Evolutionary conservation across 2,113 vertebrate species (phyloP).

Genomic region (Brachypteracias leptosomus): DNA sequence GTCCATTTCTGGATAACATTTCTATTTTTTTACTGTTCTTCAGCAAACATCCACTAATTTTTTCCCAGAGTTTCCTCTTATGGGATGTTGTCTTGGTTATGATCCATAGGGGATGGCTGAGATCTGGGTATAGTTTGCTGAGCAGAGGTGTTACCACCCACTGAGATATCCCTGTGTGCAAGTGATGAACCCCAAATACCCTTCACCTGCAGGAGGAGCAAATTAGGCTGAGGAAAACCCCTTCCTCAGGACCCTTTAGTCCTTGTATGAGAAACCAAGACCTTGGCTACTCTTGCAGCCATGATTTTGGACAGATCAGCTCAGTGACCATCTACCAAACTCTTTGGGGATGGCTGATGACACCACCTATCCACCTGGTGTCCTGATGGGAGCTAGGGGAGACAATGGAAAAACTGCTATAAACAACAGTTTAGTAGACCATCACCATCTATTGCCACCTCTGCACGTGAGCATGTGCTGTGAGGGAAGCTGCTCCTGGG

Average conservation of each 20-base stretch:
- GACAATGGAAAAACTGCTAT: not conserved
- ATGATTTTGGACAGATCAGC: not conserved
- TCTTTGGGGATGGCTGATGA: not conserved
- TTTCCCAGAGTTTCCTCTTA: not conserved
- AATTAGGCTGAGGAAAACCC: rapidly evolving
- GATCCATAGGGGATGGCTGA: not conserved
- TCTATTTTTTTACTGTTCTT: not conserved
- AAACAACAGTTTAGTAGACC: not conserved
- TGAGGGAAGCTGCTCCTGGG: not conserved
- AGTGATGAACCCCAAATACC: not conserved
- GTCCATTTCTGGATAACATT: not conserved
- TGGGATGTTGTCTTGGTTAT: not conserved
- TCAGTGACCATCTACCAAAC: not conserved
- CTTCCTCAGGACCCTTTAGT: not conserved
- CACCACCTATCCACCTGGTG: not conserved
- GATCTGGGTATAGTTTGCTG: not conserved
- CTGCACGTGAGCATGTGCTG: rapidly evolving
- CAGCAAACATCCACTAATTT: not conserved
- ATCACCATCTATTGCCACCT: not conserved
- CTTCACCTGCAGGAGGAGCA: not conserved
- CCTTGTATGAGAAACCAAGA: not conserved
- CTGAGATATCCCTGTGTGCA: not conserved
- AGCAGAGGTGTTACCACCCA: not conserved
- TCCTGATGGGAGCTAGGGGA: not conserved
- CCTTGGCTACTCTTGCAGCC: not conserved